Percentiles rank a stretch among this genome's conserved stretches.
Conservation (phyloP, 2,113 vertebrate species). For the Aleadryas rufinucha region DNA sequence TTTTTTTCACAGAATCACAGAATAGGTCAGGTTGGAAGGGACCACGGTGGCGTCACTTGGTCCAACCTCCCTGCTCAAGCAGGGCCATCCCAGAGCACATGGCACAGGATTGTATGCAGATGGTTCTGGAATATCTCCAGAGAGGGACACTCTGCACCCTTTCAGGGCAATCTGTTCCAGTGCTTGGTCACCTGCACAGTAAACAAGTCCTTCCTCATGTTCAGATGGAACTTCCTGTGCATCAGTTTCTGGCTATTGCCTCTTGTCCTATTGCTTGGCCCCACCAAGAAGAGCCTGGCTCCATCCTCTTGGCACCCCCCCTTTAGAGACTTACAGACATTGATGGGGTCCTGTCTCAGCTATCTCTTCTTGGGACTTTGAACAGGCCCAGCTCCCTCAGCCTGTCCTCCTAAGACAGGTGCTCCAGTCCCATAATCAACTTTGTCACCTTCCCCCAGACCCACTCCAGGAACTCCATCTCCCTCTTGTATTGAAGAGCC, state of each 20-base stretch:
- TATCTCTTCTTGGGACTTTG: neutral
- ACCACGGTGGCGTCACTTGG: too few relatives aligned
- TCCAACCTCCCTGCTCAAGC: neutral
- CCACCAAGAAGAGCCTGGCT: neutral
- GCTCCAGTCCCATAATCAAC: neutral
- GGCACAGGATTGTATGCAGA: neutral
- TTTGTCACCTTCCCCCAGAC: neutral
- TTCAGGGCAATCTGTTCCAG: neutral
- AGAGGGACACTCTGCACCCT: neutral
- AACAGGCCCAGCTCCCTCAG: neutral
- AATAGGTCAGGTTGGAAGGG: neutral
- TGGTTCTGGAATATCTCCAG: neutral
- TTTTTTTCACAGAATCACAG: neutral
- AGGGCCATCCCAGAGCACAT: neutral
- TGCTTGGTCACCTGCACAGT: neutral
- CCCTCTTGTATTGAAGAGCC: neutral
- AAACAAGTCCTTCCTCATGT: neutral
- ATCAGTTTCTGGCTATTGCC: neutral
- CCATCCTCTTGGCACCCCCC: neutral
- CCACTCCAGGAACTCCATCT: neutral
- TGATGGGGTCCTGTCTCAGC: rapidly evolving
- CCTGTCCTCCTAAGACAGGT: neutral
- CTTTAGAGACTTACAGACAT: neutral
- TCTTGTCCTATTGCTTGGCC: neutral
- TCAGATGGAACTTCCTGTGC: neutral